Evolutionary conservation across 2,888 invertebrate species (phyloP).

Genomic region (Chydorus sphaericus): DNA sequence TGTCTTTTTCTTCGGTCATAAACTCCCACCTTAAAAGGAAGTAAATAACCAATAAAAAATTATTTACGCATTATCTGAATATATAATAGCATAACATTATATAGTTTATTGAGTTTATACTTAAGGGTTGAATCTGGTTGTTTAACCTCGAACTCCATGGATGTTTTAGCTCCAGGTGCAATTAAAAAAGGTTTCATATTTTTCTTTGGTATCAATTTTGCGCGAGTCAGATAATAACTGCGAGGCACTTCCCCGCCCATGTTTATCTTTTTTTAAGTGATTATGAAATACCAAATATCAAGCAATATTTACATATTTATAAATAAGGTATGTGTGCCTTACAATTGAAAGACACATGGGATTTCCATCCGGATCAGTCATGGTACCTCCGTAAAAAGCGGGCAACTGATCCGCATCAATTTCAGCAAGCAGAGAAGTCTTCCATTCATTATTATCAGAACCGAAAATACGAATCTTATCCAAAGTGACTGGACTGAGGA

Average conservation of each 20-base stretch:
- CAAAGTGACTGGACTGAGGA: conserved; percentile 36
- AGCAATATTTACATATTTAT: background rate
- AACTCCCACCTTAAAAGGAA: conserved; percentile 64
- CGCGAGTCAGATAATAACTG: background rate
- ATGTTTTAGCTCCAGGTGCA: no score
- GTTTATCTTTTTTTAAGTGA: background rate
- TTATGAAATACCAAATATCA: background rate
- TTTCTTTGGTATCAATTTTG: no score
- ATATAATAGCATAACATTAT: background rate
- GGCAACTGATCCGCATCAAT: conserved; percentile 55
- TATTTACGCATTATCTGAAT: background rate
- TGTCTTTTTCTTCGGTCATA: conserved; percentile 69
- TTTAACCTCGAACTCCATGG: no score
- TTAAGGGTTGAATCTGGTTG: conserved; percentile 54
- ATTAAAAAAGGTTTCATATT: no score
- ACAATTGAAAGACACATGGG: conserved; percentile 56
- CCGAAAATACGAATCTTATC: conserved; percentile 51
- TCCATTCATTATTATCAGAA: background rate
- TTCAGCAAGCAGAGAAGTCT: conserved; percentile 41
- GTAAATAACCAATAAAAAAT: background rate
- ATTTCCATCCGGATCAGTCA: conserved; percentile 53
- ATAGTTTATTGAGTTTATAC: conserved; percentile 30
- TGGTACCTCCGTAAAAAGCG: conserved; percentile 54
- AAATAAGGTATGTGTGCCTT: conserved; percentile 24
- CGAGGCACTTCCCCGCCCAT: conserved; percentile 6